A percentile compares a stretch with the other conserved stretches of the same genome.
Conservation (phyloP, 1,140 invertebrate species). For the Schlechtendalia chinensis region DNA sequence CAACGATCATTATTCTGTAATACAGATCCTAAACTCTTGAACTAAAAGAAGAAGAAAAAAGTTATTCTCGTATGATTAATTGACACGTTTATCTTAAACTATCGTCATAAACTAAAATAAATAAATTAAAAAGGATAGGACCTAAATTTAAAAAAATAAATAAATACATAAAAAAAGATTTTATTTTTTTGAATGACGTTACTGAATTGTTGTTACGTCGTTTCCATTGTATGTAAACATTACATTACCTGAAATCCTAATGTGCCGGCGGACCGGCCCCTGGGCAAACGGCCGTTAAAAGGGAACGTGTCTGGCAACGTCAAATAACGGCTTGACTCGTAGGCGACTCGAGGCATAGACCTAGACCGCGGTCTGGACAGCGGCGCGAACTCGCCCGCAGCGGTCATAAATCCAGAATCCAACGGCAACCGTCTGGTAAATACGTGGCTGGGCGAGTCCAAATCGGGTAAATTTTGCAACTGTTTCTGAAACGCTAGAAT, state of each 20-base stretch:
- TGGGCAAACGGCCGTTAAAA: constrained; percentile 53
- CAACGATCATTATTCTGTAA: too few relatives aligned
- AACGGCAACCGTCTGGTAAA: constrained; percentile 36
- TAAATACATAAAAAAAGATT: too few relatives aligned
- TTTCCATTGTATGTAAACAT: too few relatives aligned
- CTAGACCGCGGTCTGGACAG: constrained; percentile 58
- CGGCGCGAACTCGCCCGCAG: constrained; percentile 54
- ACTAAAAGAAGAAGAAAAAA: too few relatives aligned
- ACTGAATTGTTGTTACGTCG: too few relatives aligned
- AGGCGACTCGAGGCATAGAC: constrained; percentile 60
- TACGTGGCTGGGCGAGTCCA: constrained; percentile 55
- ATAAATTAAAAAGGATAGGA: too few relatives aligned
- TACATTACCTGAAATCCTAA: constrained; percentile 51
- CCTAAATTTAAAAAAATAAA: too few relatives aligned
- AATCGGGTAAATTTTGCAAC: constrained; percentile 61
- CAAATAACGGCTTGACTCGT: constrained; percentile 57
- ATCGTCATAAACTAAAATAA: too few relatives aligned
- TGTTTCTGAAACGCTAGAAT: constrained; percentile 61
- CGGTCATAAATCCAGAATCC: constrained; percentile 52
- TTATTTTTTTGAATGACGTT: too few relatives aligned
- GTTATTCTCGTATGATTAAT: too few relatives aligned
- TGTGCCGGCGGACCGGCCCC: constrained; percentile 55
- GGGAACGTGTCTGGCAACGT: constrained; percentile 55
- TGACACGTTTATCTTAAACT: too few relatives aligned
- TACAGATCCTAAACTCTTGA: too few relatives aligned